Evolutionary conservation across 2,797 vertebrate species (phyloP), one percentile per base, ranked within the genome.

Genomic region (Lepus townsendii): DNA sequence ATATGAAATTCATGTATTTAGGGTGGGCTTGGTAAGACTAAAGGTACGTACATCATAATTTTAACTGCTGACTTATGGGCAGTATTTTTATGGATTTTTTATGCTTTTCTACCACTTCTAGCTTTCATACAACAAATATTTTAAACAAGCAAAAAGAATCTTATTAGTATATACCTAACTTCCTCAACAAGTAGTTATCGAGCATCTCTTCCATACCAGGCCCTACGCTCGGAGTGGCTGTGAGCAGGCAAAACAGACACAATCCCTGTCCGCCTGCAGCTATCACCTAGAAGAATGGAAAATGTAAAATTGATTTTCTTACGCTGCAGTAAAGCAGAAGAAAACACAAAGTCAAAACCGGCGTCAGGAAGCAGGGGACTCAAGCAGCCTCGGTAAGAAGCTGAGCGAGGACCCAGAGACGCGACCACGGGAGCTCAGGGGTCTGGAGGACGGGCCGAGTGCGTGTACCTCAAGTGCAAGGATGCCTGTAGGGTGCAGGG

Each of bases 81-180:
- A 11, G 38, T 30, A 65, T 73, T 83, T 88, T 42, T 82, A 91
- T 2, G 87, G 14, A 87, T 14, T 32, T 80, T 89, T 76, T 54
- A 60, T 54, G 35, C 32, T 63, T 68, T 94, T 71, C 90, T 75
- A 68, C 1, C 78, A 65, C 65, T 65, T 86, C 76, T 68, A 80
- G 24, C 5, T 96, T 90, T 72, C 76, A 27, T 54, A 60, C 38
- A 80, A 69, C 8, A 90, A 82, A 78, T 27, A 85, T 75, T 47
- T 88, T 54, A 68, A 94, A 76, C 24, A 85, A 35, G 77, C 93
- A 22, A 91, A 93, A 89, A n/a, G 22, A 30, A 66, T 62, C 63
- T 91, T 85, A 85, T 35, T 82, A 68, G 38, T 54, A 73, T 73
- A 57, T 68, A 92, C 26, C 42, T 69, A 57, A 69, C 66, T 84